phyloP scores from a whole-genome alignment of 2,888 invertebrate genomes.

The Harpalus rubripes region DNA sequence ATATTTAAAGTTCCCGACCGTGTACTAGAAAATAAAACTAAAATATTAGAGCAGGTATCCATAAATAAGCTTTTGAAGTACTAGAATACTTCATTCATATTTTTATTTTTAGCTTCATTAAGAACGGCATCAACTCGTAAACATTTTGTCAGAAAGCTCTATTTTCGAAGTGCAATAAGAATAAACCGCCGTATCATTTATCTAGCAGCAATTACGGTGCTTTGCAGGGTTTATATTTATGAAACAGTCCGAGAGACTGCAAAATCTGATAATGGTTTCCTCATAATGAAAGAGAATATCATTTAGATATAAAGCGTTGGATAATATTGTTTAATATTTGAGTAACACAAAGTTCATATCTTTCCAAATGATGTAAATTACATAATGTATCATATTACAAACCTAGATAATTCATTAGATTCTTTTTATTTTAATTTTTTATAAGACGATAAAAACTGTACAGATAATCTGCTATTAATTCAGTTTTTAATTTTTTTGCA shows the following conservation, averaged over 20 bases:
- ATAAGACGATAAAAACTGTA: not conserved
- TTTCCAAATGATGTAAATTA: not conserved
- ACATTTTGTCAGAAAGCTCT: not conserved
- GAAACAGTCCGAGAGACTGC: not conserved
- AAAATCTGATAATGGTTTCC: not conserved
- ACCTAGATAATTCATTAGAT: not conserved
- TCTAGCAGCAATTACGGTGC: not conserved
- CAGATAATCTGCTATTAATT: not conserved
- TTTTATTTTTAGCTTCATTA: slow-evolving; percentile 37
- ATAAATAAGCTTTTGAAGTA: slow-evolving; percentile 26
- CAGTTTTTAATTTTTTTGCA: too few species aligned
- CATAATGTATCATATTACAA: not conserved
- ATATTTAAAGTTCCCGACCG: slow-evolving; percentile 21
- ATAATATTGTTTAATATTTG: too few species aligned
- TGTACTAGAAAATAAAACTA: not conserved
- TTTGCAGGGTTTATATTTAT: not conserved
- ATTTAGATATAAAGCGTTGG: not conserved
- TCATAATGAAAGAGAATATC: not conserved
- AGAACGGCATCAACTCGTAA: not conserved
- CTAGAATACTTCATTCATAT: slow-evolving; percentile 13
- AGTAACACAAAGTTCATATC: too few species aligned
- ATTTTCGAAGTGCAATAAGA: not conserved
- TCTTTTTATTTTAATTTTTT: not conserved
- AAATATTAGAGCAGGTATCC: not conserved
- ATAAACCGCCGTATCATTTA: not conserved